Percentiles rank a stretch among this genome's conserved stretches.
phyloP scores from a whole-genome alignment of 2,113 vertebrate genomes.

The Trematocara unimaculatum region DNA sequence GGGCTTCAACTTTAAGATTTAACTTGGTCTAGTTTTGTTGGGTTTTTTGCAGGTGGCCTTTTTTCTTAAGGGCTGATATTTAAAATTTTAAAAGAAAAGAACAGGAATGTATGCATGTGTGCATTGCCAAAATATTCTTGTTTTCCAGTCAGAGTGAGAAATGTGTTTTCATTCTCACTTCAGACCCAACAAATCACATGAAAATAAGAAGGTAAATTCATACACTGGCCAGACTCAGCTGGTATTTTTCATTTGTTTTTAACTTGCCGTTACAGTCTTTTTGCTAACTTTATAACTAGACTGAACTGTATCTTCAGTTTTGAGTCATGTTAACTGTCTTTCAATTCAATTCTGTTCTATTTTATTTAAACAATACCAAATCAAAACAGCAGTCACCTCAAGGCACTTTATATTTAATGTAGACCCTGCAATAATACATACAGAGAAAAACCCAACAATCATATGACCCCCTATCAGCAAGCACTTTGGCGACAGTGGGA shows the following conservation, averaged over 20 bases:
- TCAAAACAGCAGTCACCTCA: background rate
- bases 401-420: background rate
- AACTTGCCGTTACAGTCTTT: background rate
- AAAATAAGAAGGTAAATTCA: background rate
- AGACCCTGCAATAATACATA: accelerated
- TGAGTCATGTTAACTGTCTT: background rate
- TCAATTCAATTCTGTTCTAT: background rate
- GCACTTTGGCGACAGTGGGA: background rate
- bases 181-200: background rate
- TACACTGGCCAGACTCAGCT: background rate
- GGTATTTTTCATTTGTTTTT: background rate
- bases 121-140: background rate
- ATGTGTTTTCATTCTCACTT: background rate
- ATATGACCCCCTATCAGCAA: background rate
- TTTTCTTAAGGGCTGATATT: background rate
- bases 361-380: background rate
- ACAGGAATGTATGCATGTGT: background rate
- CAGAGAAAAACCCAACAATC: background rate
- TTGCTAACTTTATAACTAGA: background rate
- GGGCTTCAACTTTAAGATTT: background rate
- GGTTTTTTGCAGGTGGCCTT: background rate
- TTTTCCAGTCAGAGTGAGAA: background rate
- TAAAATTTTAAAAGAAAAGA: background rate
- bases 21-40: background rate
- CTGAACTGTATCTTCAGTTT: background rate